Evolutionary conservation across 2,113 vertebrate species (phyloP), one percentile per base, ranked within the genome.

Genomic region (Microtus richardsoni): DNA sequence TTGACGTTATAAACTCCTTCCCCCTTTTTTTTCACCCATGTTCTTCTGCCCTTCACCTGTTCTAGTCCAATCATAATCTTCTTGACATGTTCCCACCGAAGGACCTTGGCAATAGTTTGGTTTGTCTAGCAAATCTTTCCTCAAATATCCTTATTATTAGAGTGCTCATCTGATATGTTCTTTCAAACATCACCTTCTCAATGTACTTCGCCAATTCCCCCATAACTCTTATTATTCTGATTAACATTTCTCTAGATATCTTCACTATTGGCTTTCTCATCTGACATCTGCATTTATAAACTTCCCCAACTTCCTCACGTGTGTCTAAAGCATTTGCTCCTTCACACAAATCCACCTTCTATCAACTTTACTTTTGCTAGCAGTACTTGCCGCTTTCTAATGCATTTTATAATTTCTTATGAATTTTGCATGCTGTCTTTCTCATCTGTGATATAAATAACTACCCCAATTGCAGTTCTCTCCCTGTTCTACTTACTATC

Each of bases 351-450:
- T 54, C 24, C 10, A 66, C 7, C 24, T 2, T 9, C 47, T 19
- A 33, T 28, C 68, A 13, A 36, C 21, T 75, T 79, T 39, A 79
- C 70, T 54, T 92, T 75, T 62, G 19, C 70, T 21, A 73, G 7
- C 5, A 75, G 30, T 30, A 60, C 21, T 13, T n/a, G 28, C 41
- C 60, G 28, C 28, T 26, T 71, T 91, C 9, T 62, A 78, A 33
- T 52, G 19, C 5, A 5, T 22, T 90, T 64, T 33, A 36, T n/a
- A 73, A 64, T 70, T 93, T 89, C n/a, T 93, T 73, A 30, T 58
- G 73, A 33, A 68, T 28, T 94, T 73, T 1, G 5, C 28, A 96
- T 39, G 79, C 83, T 93, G 28, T 79, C 14, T 68, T 12, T 94
- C 47, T 88, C 39, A 41, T 62, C 24, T 84, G 5, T 91, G 26